Conservation (phyloP, 2,113 vertebrate genomes). For the Rallus limicola region DNA sequence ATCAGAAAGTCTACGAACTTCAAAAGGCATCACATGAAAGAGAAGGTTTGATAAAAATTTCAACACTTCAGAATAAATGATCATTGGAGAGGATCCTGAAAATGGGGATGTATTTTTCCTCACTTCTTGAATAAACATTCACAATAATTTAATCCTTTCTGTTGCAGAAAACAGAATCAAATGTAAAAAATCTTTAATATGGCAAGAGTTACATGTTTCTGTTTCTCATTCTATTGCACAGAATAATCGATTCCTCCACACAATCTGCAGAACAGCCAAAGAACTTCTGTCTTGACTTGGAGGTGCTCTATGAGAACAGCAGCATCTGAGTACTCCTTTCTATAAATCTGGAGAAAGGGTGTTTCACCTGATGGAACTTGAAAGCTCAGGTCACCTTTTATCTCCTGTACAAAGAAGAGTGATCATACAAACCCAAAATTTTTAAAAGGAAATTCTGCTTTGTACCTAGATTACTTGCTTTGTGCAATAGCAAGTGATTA, state of each 20-base stretch:
- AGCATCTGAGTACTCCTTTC: not conserved
- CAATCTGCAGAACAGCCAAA: not conserved
- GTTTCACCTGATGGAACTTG: not conserved
- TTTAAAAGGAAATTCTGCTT: not conserved
- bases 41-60: not conserved
- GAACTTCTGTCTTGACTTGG: not conserved
- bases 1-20: not conserved
- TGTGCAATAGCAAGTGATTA: not conserved
- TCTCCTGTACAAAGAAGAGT: not conserved
- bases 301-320: not conserved
- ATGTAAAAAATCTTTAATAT: not conserved
- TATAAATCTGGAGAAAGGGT: not conserved
- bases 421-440: not conserved
- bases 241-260: not conserved
- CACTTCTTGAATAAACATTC: not conserved
- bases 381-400: not conserved
- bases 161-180: not conserved
- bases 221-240: not conserved
- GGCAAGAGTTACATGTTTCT: not conserved
- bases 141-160: not conserved
- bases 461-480: not conserved
- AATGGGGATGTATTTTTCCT: not conserved
- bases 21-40: constrained; percentile 25
- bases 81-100: not conserved
- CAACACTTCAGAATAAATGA: not conserved